phyloP scores from a whole-genome alignment of 2,888 invertebrate genomes.

The Carabus problematicus region DNA sequence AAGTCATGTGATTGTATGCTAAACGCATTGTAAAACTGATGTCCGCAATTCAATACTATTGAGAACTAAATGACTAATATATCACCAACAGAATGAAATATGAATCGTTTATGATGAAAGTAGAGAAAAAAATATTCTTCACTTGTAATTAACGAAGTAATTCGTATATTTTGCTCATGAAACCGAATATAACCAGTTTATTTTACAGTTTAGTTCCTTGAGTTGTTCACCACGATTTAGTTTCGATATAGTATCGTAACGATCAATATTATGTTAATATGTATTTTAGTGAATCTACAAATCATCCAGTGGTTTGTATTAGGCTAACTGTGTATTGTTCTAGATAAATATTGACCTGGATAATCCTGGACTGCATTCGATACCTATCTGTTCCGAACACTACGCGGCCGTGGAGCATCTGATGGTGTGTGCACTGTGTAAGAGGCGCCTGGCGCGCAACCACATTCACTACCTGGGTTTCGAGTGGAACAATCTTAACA shows the following conservation, averaged over 20 bases:
- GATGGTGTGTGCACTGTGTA: conserved; percentile 79
- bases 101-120: too few species aligned
- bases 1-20: background rate
- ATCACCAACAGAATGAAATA: background rate
- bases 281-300: background rate
- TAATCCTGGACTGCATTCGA: conserved; percentile 71
- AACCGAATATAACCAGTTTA: too few species aligned
- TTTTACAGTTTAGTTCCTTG: too few species aligned
- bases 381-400: conserved; percentile 75
- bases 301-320: background rate
- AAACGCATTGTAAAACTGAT: background rate
- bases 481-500: conserved; percentile 63
- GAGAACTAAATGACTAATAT: background rate
- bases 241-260: too few species aligned
- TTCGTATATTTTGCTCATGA: too few species aligned
- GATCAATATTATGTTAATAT: too few species aligned
- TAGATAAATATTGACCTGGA: conserved; percentile 68
- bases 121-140: too few species aligned
- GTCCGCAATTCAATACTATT: too few species aligned
- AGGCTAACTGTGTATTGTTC: conserved; percentile 31
- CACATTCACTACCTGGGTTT: conserved; percentile 76
- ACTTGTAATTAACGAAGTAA: too few species aligned
- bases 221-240: too few species aligned
- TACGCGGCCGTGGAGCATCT: conserved; percentile 75
- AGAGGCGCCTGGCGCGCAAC: conserved; percentile 76